Evolutionary conservation across 2,888 invertebrate genomes (phyloP), one percentile per base, ranked within the genome.

Genomic region (Xylota segnis): DNA sequence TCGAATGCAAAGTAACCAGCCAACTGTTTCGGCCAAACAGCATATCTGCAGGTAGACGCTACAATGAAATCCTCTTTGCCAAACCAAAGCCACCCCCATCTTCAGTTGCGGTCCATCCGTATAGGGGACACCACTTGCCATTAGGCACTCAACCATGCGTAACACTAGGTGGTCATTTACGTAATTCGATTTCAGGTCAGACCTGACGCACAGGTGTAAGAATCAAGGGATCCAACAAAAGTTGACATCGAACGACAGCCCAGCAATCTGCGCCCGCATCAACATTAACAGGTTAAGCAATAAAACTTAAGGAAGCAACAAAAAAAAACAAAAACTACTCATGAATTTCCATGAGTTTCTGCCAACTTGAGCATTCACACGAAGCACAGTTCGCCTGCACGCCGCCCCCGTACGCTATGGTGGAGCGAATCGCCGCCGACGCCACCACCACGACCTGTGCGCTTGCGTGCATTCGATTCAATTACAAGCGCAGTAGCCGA

Each of bases 391-490:
- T 66, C 61, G 47, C 34, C 59, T 32, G 7, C 59, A 32, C 29
- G 27, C 29, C 23, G 43, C 63, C 58, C 71, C 65, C 76, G 58
- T 58, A 40, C 6, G 29, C 52, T 29, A 14, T 29, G 27, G 12
- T 12, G 27, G 29, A 45, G n/a, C 18, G 45, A 43, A 10, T 52
- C 50, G 43, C 70, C 78, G 37, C 37, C 37, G 10, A 7, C 37
- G 37, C 37, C 23, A 10, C 61, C 59, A 54, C 70, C 78, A 78
- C 50, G 63, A 74, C 50, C 29, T 72, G 52, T 52, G 58, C 59
- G 65, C 87, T 82, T 83, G 87, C 87, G 83, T 87, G 87, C 83
- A 87, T 65, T 59, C 78, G 65, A 83, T 78, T 82, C 72, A 61
- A 86, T 86, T 81, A 76, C 50, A 68, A 82, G 75, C 52, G 82